Conservation (phyloP, 2,888 invertebrate species). For the Caenorhabditis sp. region DNA sequence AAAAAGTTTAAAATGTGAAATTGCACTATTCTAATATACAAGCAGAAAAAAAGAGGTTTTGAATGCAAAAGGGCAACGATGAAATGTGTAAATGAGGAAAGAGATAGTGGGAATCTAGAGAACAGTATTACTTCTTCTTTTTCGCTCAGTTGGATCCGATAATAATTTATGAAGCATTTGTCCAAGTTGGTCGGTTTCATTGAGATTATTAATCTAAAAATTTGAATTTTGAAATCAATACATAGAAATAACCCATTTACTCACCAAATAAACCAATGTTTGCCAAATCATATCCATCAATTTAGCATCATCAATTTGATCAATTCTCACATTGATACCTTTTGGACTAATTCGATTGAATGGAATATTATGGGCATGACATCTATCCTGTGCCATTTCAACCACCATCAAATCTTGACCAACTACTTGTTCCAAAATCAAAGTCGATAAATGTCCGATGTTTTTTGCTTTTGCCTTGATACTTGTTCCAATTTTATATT, state of each 20-base stretch:
- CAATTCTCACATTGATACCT: conserved; percentile 64
- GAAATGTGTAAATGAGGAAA: not conserved
- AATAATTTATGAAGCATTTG: conserved; percentile 51
- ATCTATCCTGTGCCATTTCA: conserved; percentile 62
- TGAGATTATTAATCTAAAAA: conserved; percentile 50
- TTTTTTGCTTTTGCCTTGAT: conserved; percentile 55
- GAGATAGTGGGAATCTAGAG: conserved; percentile 23
- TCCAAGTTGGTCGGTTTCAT: conserved; percentile 54
- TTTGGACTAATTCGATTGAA: conserved; percentile 63
- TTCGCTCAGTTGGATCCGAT: conserved; percentile 49
- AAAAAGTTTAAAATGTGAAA: not conserved
- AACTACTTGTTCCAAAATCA: conserved; percentile 66
- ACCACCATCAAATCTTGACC: conserved; percentile 66
- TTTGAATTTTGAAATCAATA: too few species aligned
- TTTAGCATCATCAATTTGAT: conserved; percentile 66
- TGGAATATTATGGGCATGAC: conserved; percentile 63
- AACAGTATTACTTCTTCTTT: conserved; percentile 56
- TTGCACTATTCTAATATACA: not conserved
- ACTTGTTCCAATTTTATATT: conserved; percentile 54
- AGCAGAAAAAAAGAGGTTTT: not conserved
- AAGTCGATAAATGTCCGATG: conserved; percentile 56
- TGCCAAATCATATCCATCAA: conserved; percentile 68
- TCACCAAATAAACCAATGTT: conserved; percentile 56
- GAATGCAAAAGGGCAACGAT: not conserved
- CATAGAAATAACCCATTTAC: too few species aligned